Evolutionary conservation across 2,113 vertebrate species (phyloP).

Genomic region (Atractosteus spatula): DNA sequence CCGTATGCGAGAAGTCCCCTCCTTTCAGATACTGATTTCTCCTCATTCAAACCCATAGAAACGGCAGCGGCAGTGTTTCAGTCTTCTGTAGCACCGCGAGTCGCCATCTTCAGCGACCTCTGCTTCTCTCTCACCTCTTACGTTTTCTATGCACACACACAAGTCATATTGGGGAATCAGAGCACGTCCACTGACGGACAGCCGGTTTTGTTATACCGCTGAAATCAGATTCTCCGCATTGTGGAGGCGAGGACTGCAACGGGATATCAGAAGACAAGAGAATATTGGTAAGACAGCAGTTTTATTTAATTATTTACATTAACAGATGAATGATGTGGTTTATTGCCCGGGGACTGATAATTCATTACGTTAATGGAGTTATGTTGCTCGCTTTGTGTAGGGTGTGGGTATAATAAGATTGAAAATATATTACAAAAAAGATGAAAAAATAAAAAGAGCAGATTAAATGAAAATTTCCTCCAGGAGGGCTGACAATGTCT

Average conservation of each 20-base stretch:
- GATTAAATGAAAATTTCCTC: too few relatives aligned
- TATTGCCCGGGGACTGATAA: too few relatives aligned
- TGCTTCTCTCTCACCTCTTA: background rate
- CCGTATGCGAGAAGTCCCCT: slow-evolving; percentile 12
- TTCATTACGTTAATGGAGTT: too few relatives aligned
- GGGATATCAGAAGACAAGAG: slow-evolving; percentile 1
- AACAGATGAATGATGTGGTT: too few relatives aligned
- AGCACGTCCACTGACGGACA: slow-evolving; percentile 7
- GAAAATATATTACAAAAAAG: too few relatives aligned
- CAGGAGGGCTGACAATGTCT: too few relatives aligned
- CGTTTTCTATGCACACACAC: background rate
- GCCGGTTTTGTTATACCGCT: slow-evolving; percentile 14
- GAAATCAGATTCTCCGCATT: slow-evolving; percentile 22
- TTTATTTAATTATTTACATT: slow-evolving; percentile 5
- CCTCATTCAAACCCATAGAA: slow-evolving; percentile 16
- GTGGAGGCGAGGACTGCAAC: slow-evolving; percentile 14
- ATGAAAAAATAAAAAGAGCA: too few relatives aligned
- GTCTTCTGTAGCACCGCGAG: slow-evolving; percentile 2
- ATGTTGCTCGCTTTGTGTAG: too few relatives aligned
- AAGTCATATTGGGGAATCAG: slow-evolving; percentile 11
- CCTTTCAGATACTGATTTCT: slow-evolving; percentile 21
- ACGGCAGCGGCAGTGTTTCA: slow-evolving; percentile 4
- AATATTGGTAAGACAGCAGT: slow-evolving; percentile 17
- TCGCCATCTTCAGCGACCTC: slow-evolving; percentile 24
- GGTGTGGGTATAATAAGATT: too few relatives aligned